phyloP scores from a whole-genome alignment of 2,113 vertebrate genomes.

The Prionailurus bengalensis region DNA sequence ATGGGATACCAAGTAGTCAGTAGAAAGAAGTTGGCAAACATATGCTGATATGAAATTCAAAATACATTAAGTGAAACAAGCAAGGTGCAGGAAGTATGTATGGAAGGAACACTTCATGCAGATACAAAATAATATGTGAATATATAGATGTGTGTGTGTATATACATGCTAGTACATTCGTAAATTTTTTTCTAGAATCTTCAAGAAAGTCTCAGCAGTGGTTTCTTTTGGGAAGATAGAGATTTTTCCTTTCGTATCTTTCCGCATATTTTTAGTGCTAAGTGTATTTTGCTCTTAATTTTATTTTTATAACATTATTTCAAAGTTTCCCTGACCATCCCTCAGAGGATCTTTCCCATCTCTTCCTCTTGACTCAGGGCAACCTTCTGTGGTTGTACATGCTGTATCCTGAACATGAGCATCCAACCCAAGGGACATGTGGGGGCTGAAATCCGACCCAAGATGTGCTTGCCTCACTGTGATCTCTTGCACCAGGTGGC shows the following conservation, averaged over 20 bases:
- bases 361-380: neutral
- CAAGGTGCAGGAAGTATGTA: neutral
- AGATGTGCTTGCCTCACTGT: neutral
- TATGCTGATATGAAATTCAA: neutral
- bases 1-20: neutral
- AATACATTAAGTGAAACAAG: neutral
- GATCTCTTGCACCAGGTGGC: too few relatives aligned
- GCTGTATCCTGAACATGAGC: neutral
- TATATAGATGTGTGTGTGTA: neutral
- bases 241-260: neutral
- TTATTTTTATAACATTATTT: conserved; percentile 16
- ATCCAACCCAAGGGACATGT: neutral
- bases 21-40: neutral
- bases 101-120: neutral
- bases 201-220: neutral
- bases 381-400: neutral
- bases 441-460: neutral
- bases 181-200: neutral
- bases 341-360: neutral
- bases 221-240: neutral
- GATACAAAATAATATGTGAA: neutral
- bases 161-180: neutral
- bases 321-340: neutral
- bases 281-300: neutral
- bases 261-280: neutral